phyloP scores from a whole-genome alignment of 2,113 vertebrate species.

The Phalacrocorax brasilianus region DNA sequence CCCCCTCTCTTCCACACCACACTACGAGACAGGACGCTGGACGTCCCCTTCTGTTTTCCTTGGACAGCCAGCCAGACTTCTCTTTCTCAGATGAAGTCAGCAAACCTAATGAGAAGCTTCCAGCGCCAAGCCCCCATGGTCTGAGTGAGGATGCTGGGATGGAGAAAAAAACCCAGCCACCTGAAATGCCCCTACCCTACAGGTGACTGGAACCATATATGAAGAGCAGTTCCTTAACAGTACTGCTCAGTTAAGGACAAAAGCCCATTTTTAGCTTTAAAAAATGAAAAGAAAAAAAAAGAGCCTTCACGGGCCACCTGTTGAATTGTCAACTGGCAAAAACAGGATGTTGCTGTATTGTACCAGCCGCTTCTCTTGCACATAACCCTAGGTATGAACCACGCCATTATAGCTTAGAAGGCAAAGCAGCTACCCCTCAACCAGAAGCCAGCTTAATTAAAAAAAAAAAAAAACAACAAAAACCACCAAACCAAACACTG shows the following conservation, averaged over 20 bases:
- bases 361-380: background rate
- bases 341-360: background rate
- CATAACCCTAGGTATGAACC: background rate
- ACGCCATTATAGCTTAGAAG: background rate
- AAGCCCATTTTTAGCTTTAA: background rate
- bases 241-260: background rate
- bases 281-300: background rate
- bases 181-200: background rate
- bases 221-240: background rate
- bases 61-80: background rate
- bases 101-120: background rate
- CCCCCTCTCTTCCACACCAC: background rate
- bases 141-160: background rate
- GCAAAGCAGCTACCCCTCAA: background rate
- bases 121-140: background rate
- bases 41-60: background rate
- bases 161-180: background rate
- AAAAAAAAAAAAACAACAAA: background rate
- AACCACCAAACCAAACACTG: background rate
- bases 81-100: background rate
- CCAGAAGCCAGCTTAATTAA: background rate
- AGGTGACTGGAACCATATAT: background rate
- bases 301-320: background rate
- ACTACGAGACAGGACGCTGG: background rate
- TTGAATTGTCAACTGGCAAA: background rate